phyloP scores from a whole-genome alignment of 2,888 invertebrate species.

The Cylindroiulus punctatus region DNA sequence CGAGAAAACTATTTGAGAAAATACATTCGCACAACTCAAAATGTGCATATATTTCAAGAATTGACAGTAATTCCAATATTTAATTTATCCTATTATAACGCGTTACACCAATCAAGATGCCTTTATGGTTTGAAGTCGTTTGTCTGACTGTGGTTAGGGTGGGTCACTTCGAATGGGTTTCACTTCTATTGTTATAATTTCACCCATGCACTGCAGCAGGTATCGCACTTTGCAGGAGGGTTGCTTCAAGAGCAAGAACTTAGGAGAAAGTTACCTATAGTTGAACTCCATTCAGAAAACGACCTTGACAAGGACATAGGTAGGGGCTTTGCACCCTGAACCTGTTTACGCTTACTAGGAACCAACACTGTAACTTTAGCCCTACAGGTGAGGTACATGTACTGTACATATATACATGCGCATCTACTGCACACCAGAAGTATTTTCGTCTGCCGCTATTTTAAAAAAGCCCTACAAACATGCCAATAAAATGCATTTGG shows the following conservation, averaged over 20 bases:
- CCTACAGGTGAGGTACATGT: neutral
- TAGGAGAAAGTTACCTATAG: neutral
- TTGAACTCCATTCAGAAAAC: neutral
- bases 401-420: neutral
- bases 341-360: neutral
- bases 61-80: too few relatives aligned
- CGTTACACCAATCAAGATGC: too few relatives aligned
- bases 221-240: neutral
- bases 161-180: neutral
- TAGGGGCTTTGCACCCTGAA: conserved; percentile 25
- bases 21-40: too few relatives aligned
- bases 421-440: neutral
- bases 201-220: neutral
- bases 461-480: too few relatives aligned
- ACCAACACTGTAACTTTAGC: neutral
- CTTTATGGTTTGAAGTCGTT: neutral
- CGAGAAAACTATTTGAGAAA: too few relatives aligned
- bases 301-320: conserved; percentile 1
- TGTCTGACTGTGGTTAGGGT: neutral
- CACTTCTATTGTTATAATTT: conserved; percentile 34
- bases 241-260: conserved; percentile 7
- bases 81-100: too few relatives aligned
- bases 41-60: too few relatives aligned
- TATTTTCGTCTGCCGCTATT: neutral
- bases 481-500: too few relatives aligned